Base-by-base conservation (phyloP, 2,797 vertebrate genomes). In the Echeneis naucrates region DNA sequence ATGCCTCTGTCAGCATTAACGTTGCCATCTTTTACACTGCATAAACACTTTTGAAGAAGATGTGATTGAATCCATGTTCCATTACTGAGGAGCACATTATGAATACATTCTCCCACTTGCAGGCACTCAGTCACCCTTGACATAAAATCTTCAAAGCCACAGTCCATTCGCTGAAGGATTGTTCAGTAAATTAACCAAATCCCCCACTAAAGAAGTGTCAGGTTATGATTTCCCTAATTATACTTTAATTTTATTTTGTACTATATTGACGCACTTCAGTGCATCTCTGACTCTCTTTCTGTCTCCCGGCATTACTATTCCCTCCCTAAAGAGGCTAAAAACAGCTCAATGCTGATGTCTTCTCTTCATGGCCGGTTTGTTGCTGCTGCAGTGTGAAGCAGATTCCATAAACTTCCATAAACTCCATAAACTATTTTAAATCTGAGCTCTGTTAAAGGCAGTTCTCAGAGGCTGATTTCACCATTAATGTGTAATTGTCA, bases 141-240 rank as follows among this genome's bases (percentile, higher is more conserved):
- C 85, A 83, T 72, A 67, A 89, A 88, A 82, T 90, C 86, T 85
- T 89, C 81, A 42, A 88, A 89, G 88, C 89, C 81, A 78, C 78
- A 83, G 81, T 90, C 78, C 75, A 86, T 84, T 94, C 89, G 66
- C 81, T 78, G 68, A 91, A 88, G 82, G 86, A 90, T 87, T 91
- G 85, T 80, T 88, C 86, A 92, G 89, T 93, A 93, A 93, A 94
- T 94, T 91, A 94, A 92, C 86, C 81, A 93, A 93, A 93, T 92
- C 90, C 91, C 89, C 67, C 77, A 80, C 78, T 75, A 90, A 92
- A 90, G 65, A 87, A 93, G 90, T 92, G 92, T 93, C 91, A 94
- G 89, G 91, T 94, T 94, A 94, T 93, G 92, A 94, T 93, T 94
- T 92, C 87, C 88, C 88, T 94, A 94, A 95, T 95, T 94, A 92